phyloP scores from a whole-genome alignment of 2,797 vertebrate genomes.

The Gallinago nigripennis region DNA sequence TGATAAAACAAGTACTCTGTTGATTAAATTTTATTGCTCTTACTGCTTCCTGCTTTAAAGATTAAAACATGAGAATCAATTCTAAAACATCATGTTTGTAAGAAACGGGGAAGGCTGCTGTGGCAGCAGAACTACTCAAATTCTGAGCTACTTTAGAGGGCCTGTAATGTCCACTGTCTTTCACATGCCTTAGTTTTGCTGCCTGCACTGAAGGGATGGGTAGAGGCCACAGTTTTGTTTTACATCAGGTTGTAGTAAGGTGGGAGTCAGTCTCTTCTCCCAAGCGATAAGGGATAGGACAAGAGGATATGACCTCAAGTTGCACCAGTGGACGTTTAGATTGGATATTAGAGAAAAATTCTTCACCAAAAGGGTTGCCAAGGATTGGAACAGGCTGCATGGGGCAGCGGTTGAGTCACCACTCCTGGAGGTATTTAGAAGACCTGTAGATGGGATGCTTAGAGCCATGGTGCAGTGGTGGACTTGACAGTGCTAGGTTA shows the following conservation, averaged over 20 bases:
- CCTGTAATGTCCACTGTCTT: background rate
- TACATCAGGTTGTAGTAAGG: background rate
- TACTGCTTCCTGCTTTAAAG: background rate
- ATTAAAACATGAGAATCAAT: conserved; percentile 3
- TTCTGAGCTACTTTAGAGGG: background rate
- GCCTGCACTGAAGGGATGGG: background rate
- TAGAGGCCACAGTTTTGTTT: background rate
- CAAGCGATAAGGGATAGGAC: background rate
- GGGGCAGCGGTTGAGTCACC: background rate
- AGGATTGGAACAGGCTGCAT: background rate
- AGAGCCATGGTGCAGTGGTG: background rate
- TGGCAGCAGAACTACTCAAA: background rate
- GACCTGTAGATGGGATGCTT: background rate
- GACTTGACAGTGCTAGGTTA: background rate
- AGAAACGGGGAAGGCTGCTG: background rate
- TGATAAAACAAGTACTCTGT: conserved; percentile 31
- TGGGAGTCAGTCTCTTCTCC: background rate
- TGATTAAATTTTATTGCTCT: conserved; percentile 46
- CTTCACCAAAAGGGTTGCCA: background rate
- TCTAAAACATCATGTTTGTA: background rate
- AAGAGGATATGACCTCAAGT: background rate
- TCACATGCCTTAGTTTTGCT: background rate
- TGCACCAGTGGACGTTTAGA: background rate
- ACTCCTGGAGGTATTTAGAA: background rate
- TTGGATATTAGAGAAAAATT: background rate